These are phyloP conservation scores for Vanessa tameamea DNA, from an alignment of 1,140 invertebrate genomes.

Conservation along the genomic window DNA sequence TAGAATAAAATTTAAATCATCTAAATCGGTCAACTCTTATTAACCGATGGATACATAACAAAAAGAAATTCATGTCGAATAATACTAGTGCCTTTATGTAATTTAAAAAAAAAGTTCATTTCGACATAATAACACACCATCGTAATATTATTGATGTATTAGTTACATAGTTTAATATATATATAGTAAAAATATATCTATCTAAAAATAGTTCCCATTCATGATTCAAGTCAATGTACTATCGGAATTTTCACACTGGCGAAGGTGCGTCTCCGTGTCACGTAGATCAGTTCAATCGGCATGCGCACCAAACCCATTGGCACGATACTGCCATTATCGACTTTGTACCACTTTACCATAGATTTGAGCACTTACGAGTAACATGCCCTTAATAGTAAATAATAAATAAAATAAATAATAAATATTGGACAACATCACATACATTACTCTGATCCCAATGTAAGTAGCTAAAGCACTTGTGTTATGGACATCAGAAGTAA, in stretches of 20 bases:
- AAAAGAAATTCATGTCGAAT: too few relatives aligned
- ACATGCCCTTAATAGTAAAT: background rate
- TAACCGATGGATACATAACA: too few relatives aligned
- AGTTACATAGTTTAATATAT: background rate
- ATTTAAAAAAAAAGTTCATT: too few relatives aligned
- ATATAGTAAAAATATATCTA: background rate
- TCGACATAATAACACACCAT: too few relatives aligned
- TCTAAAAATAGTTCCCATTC: background rate
- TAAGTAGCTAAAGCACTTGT: too few relatives aligned
- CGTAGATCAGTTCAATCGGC: conserved; percentile 3
- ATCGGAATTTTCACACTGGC: conserved; percentile 7
- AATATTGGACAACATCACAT: too few relatives aligned
- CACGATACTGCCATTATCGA: conserved; percentile 13
- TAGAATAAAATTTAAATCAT: too few relatives aligned
- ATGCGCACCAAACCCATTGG: conserved; percentile 9
- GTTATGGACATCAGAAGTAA: too few relatives aligned
- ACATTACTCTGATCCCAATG: too few relatives aligned
- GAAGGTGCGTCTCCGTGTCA: background rate
- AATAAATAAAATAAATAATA: too few relatives aligned
- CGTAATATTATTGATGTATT: background rate
- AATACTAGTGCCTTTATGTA: too few relatives aligned
- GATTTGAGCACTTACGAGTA: background rate
- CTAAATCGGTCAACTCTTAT: too few relatives aligned
- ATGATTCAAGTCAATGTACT: conserved; percentile 2
- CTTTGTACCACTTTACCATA: background rate